phyloP scores from a whole-genome alignment of 2,797 vertebrate genomes.

The Hyperoplus lanceolatus region DNA sequence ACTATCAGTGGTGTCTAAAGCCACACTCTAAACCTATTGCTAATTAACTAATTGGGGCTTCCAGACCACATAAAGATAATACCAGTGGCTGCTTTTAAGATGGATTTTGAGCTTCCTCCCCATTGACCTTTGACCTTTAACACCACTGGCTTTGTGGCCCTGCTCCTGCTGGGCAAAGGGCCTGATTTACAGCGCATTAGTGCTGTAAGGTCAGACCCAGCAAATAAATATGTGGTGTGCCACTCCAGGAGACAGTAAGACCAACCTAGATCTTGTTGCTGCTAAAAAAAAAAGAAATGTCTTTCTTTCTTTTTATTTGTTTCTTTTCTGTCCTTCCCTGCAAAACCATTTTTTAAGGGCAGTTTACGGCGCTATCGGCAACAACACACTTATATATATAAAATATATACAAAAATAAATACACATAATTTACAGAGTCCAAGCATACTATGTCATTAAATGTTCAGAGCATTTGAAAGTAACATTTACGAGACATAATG shows the following conservation, averaged over 20 bases:
- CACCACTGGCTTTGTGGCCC: slow-evolving; percentile 48
- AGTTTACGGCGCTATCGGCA: not conserved
- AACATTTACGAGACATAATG: not conserved
- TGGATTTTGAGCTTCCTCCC: slow-evolving; percentile 58
- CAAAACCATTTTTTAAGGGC: too few relatives aligned
- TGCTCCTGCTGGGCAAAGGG: slow-evolving; percentile 57
- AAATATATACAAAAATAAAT: not conserved
- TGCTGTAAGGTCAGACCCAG: slow-evolving; percentile 62
- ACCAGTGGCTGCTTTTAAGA: slow-evolving; percentile 21
- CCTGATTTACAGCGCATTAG: slow-evolving; percentile 76
- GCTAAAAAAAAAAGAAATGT: not conserved
- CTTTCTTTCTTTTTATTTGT: not conserved
- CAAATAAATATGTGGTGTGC: slow-evolving; percentile 64
- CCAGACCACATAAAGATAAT: slow-evolving; percentile 49
- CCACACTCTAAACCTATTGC: not conserved
- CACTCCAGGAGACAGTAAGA: slow-evolving; percentile 18
- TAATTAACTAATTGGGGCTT: slow-evolving; percentile 13
- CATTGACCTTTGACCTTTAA: slow-evolving; percentile 68
- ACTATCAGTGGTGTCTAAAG: not conserved
- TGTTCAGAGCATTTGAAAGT: not conserved
- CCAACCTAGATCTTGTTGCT: slow-evolving; percentile 1
- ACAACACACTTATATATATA: not conserved
- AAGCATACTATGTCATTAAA: not conserved
- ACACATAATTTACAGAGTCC: not conserved
- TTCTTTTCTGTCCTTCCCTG: too few relatives aligned